These are phyloP conservation scores for Myopa tessellatipennis DNA, from an alignment of 2,888 invertebrate species.

Conservation along the genomic window DNA sequence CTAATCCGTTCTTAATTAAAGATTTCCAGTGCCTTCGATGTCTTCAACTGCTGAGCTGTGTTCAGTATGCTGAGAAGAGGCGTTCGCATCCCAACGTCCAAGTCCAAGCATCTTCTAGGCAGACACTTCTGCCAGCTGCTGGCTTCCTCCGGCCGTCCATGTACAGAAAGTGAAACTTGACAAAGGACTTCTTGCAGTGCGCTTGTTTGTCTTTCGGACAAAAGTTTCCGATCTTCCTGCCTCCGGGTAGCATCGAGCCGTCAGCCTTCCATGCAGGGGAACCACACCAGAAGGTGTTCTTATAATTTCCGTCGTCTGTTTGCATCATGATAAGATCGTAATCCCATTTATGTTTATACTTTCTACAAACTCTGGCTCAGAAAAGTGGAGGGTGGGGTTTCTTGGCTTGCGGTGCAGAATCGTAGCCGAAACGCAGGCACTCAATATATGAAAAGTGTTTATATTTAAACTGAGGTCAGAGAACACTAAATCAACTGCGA, in stretches of 20 bases:
- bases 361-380: constrained; percentile 45
- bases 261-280: not conserved
- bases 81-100: not conserved
- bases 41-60: not conserved
- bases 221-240: constrained; percentile 49
- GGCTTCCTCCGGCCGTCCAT: constrained; percentile 47
- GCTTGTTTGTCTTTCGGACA: constrained; percentile 63
- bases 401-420: constrained; percentile 41
- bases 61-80: not conserved
- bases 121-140: not conserved
- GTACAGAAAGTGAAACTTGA: constrained; percentile 62
- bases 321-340: constrained; percentile 68
- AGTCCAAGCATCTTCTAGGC: too few species aligned
- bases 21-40: constrained; percentile 53
- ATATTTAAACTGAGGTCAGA: constrained; percentile 68
- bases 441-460: constrained; percentile 55
- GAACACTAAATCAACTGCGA: constrained; percentile 67
- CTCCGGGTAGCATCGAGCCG: constrained; percentile 33
- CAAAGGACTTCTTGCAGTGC: constrained; percentile 57
- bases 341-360: constrained; percentile 68
- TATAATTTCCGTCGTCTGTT: constrained; percentile 59
- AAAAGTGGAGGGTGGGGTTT: constrained; percentile 38
- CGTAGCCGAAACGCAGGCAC: constrained; percentile 26
- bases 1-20: constrained; percentile 68
- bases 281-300: constrained; percentile 62